A percentile compares a stretch with the other conserved stretches of the same genome.
These are phyloP conservation scores for Eutrigla gurnardus DNA, from an alignment of 2,797 vertebrate genomes.

Conservation along the genomic window DNA sequence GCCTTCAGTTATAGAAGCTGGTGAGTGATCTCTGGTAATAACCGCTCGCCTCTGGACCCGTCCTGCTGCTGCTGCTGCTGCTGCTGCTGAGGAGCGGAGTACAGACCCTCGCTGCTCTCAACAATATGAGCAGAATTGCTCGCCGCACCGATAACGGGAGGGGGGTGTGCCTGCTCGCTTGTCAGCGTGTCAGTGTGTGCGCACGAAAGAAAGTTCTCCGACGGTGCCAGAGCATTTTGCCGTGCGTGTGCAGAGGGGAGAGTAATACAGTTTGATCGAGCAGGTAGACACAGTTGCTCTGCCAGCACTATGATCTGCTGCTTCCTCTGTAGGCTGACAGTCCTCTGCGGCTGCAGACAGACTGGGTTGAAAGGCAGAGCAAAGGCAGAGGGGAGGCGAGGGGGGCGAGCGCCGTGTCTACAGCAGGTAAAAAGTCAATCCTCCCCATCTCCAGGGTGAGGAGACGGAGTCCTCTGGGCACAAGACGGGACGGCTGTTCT, in stretches of 20 bases:
- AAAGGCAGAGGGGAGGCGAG: constrained; percentile 17
- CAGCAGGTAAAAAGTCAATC: constrained; percentile 65
- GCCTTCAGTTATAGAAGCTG: constrained; percentile 62
- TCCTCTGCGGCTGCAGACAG: constrained; percentile 59
- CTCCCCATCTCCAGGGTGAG: constrained; percentile 16
- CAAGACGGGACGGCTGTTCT: constrained; percentile 67
- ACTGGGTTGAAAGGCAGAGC: constrained; percentile 38
- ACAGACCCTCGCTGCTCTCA: constrained; percentile 65
- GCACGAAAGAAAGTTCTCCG: constrained; percentile 67
- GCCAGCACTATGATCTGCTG: constrained; percentile 60
- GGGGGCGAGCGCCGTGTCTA: constrained; percentile 14
- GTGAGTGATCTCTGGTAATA: constrained; percentile 57
- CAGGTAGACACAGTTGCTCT: constrained; percentile 61
- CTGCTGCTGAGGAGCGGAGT: constrained; percentile 59
- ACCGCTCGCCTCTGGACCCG: constrained; percentile 59
- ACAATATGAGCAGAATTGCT: constrained; percentile 62
- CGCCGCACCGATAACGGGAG: constrained; percentile 68
- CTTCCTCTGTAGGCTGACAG: constrained; percentile 57
- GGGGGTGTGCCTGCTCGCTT: constrained; percentile 51
- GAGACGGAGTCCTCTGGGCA: constrained; percentile 58
- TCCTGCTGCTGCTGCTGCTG: constrained; percentile 45
- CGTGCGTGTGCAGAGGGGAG: constrained; percentile 36
- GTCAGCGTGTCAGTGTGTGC: constrained; percentile 60
- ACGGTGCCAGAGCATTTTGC: constrained; percentile 47
- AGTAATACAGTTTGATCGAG: constrained; percentile 38